Evolutionary conservation across 2,113 vertebrate species (phyloP), one percentile per base, ranked within the genome.

Genomic region (Thinocorus orbignyianus): DNA sequence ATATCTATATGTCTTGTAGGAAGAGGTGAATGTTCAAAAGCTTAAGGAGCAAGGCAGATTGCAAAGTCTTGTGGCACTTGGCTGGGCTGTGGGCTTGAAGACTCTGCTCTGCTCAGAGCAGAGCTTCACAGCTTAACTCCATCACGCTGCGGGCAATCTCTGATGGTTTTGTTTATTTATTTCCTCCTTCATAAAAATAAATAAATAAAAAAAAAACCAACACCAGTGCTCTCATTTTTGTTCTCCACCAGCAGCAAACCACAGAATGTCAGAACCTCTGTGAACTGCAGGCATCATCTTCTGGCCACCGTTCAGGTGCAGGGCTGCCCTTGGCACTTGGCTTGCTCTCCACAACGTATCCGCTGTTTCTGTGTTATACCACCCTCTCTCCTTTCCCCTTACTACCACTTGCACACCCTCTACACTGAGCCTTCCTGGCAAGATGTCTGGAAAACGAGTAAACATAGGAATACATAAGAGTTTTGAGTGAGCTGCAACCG

Each of bases 251-350:
- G 73, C 28, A 91, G 69, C 49, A 85, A 95, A 81, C 94, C 89
- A 1, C 89, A 91, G 81, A 80, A 30, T 0, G 1, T 64, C 81
- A 92, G 81, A 94, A 61, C 14, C 69, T 72, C 74, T 91, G 33
- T 1, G 17, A 87, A n/a, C 52, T 76, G 54, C 33, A 8, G 11
- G 81, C 90, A 82, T 85, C 39, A 33, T 61, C 83, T 85, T 41
- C 89, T 96, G 94, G 91, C 52, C 13, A 61, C 81, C 0, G 3
- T 82, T 97, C 91, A 87, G 70, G 78, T 72, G 66, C 61, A 72
- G 73, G 61, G 66, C 91, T 85, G 90, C 84, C 93, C 89, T 72
- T 91, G 89, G 91, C 93, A 42, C 84, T 92, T 96, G 93, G 81
- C 94, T 95, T 37, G 52, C 46, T 72, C 87, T 79, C 65, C 77